Evolutionary conservation across 2,797 vertebrate genomes (phyloP).

Genomic region (Corythornis leucogaster): DNA sequence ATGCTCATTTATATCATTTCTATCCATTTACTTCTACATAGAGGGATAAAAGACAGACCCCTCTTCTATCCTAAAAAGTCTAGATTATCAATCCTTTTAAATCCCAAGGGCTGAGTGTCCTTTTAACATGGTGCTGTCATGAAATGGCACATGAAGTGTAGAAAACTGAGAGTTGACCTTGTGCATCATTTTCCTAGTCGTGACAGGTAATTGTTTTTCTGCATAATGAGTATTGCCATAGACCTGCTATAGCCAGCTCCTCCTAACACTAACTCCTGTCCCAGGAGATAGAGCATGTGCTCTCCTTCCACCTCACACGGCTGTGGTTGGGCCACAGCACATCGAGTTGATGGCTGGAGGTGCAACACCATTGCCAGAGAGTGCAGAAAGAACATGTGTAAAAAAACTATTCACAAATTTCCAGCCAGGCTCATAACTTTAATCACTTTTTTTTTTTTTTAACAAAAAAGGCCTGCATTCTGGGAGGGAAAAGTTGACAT

Average conservation of each 20-base stretch:
- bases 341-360: neutral
- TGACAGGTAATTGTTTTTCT: neutral
- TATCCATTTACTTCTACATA: neutral
- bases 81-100: neutral
- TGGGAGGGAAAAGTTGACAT: neutral
- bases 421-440: neutral
- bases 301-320: neutral
- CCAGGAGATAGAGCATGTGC: neutral
- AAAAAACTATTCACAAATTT: neutral
- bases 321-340: neutral
- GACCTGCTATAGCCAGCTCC: neutral
- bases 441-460: neutral
- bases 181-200: neutral
- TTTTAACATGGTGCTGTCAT: neutral
- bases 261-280: neutral
- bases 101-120: neutral
- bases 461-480: neutral
- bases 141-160: too few relatives aligned
- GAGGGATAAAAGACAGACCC: neutral
- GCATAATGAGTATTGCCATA: neutral
- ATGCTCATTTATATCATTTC: neutral
- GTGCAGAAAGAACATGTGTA: neutral
- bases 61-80: neutral
- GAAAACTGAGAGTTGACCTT: neutral
- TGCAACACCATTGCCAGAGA: neutral